These are phyloP conservation scores for Corythoichthys haematopterus DNA, from an alignment of 2,113 vertebrate genomes.

Conservation along the genomic window DNA sequence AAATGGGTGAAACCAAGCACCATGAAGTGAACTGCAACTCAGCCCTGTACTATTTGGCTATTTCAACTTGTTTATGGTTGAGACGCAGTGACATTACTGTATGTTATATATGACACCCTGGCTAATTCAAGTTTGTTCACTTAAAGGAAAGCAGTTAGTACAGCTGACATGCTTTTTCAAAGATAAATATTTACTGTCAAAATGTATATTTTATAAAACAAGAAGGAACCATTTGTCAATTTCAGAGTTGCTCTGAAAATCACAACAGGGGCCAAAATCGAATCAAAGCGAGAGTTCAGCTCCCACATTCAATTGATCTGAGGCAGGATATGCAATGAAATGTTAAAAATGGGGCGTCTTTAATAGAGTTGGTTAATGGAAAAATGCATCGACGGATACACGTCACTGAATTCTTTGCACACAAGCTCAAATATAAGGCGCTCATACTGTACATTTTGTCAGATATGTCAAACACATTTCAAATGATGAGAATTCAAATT, in stretches of 20 bases:
- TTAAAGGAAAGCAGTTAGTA: background rate
- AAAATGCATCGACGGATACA: background rate
- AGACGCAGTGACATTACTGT: background rate
- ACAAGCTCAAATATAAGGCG: background rate
- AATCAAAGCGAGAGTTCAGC: conserved; percentile 4
- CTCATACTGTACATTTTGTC: background rate
- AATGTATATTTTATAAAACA: conserved; percentile 20
- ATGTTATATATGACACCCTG: background rate
- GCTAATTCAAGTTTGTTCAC: background rate
- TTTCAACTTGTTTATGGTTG: background rate
- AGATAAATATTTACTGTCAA: background rate
- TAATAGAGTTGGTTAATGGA: background rate
- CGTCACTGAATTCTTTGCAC: background rate
- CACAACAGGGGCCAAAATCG: conserved; percentile 15
- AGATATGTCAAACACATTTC: background rate
- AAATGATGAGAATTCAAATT: too few species aligned
- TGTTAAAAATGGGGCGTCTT: background rate
- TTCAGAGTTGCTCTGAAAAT: conserved; percentile 20
- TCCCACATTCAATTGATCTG: conserved; percentile 3
- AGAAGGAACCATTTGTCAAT: conserved; percentile 32
- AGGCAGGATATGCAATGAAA: background rate
- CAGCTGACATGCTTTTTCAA: background rate
- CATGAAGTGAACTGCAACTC: background rate
- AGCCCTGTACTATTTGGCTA: background rate
- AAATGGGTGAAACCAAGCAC: background rate